Conservation (phyloP, 2,888 invertebrate species). For the Agriopis marginaria region DNA sequence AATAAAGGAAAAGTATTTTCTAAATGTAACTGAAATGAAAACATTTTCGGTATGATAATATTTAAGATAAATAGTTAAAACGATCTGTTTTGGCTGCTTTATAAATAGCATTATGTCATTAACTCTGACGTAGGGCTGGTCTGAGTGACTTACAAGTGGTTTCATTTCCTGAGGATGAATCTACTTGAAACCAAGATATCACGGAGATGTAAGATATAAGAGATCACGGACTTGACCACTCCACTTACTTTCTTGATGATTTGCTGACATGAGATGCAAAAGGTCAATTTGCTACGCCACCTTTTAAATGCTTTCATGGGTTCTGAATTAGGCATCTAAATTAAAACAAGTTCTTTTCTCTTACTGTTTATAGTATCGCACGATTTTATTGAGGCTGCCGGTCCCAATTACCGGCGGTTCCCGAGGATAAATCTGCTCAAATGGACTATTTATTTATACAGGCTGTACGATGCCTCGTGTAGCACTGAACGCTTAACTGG, state of each 20-base stretch:
- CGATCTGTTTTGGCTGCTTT: neutral
- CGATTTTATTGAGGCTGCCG: slow-evolving; percentile 9
- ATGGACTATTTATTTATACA: slow-evolving; percentile 38
- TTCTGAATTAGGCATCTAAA: neutral
- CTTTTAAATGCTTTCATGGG: neutral
- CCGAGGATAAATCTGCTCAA: slow-evolving; percentile 41
- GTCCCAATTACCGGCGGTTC: slow-evolving; percentile 40
- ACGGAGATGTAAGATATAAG: too few species aligned
- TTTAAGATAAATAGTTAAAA: neutral
- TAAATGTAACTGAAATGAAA: neutral
- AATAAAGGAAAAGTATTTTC: neutral
- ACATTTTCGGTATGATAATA: neutral
- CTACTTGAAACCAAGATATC: too few species aligned
- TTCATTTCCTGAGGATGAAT: too few species aligned
- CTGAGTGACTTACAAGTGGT: too few species aligned
- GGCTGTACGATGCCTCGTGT: slow-evolving; percentile 22
- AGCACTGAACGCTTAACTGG: slow-evolving; percentile 34
- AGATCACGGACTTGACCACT: too few species aligned
- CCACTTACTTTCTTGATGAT: too few species aligned
- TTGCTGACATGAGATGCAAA: too few species aligned
- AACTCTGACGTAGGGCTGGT: too few species aligned
- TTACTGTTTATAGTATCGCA: slow-evolving; percentile 2
- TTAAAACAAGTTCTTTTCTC: neutral
- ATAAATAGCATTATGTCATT: neutral
- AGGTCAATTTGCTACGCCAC: too few species aligned